Evolutionary conservation across 1,140 invertebrate species (phyloP), one percentile per base, ranked within the genome.

Genomic region (Drosophila elegans): DNA sequence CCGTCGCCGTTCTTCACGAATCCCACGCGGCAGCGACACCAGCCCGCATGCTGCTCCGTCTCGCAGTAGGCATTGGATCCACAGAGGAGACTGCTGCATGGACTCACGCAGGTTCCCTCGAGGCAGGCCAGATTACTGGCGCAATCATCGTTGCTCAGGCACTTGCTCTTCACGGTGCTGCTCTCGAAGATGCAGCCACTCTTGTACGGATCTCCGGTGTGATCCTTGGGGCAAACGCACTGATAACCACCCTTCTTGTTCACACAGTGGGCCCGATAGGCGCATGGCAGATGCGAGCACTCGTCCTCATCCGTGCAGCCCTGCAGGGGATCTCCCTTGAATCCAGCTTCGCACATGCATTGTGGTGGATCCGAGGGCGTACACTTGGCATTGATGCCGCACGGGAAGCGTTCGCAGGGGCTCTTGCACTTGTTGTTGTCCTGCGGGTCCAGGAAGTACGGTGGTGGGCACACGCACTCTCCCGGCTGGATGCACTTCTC

Each of bases 351-450:
- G 89, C 97, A 98, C 94, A 97, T 95, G 91, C 97, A 98, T 80
- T 95, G 95, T 6, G 97, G 97, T 16, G 97, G 97, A 93, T 98
- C 97, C 59, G 95, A 97, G 4, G 97, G 97, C 4, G 96, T 97
- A 90, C 97, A 98, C 93, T 97, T 97, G 2, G 97, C 96, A 92
- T 98, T 98, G n/a, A 97, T 95, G 13, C 98, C 97, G 88, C 98
- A 99, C 2, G 96, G 95, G 91, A 96, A 97, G 54, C 96, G 94
- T 91, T 97, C 96, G 88, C 97, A 97, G 4, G 97, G 97, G 94
- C 96, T 98, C 93, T 97, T 98, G 92, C 97, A 98, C 83, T 96
- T 95, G 88, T 97, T 96, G 41, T 95, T 95, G 90, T 97, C 96
- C 29, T 94, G 93, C 12, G 95, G 94, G 91, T 98, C 97, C 21